phyloP scores from a whole-genome alignment of 2,113 vertebrate species.

The Dendropsophus ebraccatus region DNA sequence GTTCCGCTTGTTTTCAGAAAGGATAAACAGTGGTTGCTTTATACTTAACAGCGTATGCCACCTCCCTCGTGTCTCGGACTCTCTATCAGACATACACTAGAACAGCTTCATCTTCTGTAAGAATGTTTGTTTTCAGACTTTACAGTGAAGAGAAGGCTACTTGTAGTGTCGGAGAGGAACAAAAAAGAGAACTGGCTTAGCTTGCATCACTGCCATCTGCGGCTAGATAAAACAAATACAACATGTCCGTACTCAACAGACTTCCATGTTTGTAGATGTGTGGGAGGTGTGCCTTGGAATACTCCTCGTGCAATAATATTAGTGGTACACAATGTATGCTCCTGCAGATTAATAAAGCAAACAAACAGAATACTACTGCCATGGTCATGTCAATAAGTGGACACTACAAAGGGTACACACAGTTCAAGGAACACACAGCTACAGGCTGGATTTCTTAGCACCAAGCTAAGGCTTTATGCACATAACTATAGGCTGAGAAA shows the following conservation, averaged over 20 bases:
- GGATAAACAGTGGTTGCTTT: slow-evolving; percentile 8
- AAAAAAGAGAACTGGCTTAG: slow-evolving; percentile 64
- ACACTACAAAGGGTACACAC: not conserved
- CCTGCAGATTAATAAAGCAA: not conserved
- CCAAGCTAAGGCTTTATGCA: not conserved
- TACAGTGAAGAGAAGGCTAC: slow-evolving; percentile 36
- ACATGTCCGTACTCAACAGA: slow-evolving; percentile 38
- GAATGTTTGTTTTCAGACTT: slow-evolving; percentile 3
- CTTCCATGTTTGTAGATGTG: slow-evolving; percentile 36
- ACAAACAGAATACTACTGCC: not conserved
- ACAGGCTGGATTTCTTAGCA: too few species aligned
- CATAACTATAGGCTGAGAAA: not conserved
- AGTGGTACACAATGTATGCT: not conserved
- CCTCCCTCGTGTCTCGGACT: not conserved
- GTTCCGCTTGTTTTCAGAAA: not conserved
- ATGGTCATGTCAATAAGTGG: not conserved
- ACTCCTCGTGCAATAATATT: slow-evolving; percentile 13
- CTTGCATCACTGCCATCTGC: slow-evolving; percentile 55
- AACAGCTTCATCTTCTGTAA: not conserved
- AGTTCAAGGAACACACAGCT: too few species aligned
- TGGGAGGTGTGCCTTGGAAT: not conserved
- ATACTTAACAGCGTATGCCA: not conserved
- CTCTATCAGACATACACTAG: not conserved
- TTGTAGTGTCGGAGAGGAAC: slow-evolving; percentile 52
- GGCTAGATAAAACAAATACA: slow-evolving; percentile 56